Base-by-base conservation (phyloP, 2,888 invertebrate species). In the Torymus auratus region DNA sequence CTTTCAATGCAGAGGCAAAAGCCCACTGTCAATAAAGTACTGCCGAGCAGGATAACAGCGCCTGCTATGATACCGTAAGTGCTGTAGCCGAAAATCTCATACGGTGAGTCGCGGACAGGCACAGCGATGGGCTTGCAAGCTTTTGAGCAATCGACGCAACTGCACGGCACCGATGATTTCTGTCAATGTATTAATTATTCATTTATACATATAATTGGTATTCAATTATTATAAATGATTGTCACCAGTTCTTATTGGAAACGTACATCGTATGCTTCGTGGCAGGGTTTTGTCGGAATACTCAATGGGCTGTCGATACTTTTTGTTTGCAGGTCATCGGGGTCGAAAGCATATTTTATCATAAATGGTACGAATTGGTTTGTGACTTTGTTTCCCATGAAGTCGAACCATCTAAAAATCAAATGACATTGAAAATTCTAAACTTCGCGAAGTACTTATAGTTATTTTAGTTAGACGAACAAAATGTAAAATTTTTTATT, bases 121-220 rank as follows among this genome's bases (percentile, higher is more conserved):
- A 15, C 91, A 77, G 78, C 41, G 41, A 12, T 11, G 20, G 41
- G 17, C 23, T 94, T 93, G 86, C 97, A 97, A 2, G 93, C 93
- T 1, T 88, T 87, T 0, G 91, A 86, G 87, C 96, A 96, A 87
- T 96, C 96, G 55, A 96, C 93, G 89, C 97, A 97, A 85, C 96
- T 95, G 89, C 97, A 97, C 0, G 94, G 92, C 15, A 92, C 89
- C 0, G 93, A 92, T 14, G 91, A 92, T 56, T 92, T 90, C 91
- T 92, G 83, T 10, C 62, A 72, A 61, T 14, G 17, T n/a, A 2
- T n/a, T 1, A 78, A 20, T 15, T 7, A 61, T 70, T 15, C 1
- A 68, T 14, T 12, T 0, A 12, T 28, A 23, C 15, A 5, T n/a
- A 60, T 10, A 15, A 41, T 15, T 15, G 20, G 23, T 23, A 12